Conservation (phyloP, 2,797 vertebrate genomes). For the Bovichtus diacanthus region DNA sequence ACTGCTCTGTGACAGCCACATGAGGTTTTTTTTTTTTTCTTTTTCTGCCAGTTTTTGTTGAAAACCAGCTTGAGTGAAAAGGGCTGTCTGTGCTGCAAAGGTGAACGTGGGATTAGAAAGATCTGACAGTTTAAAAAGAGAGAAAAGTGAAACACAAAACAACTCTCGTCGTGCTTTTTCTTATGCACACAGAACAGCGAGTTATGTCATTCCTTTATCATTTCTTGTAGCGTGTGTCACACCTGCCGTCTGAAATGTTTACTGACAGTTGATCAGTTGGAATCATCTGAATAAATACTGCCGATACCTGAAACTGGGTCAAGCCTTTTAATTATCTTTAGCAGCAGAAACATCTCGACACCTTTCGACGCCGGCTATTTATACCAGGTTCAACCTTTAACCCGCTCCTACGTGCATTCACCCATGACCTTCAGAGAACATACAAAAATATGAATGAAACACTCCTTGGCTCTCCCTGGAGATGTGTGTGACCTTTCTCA, state of each 20-base stretch:
- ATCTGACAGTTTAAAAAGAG: slow-evolving; percentile 3
- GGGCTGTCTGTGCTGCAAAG: slow-evolving; percentile 14
- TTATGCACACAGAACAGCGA: neutral
- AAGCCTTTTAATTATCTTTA: slow-evolving; percentile 19
- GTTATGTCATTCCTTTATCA: neutral
- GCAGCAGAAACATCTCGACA: slow-evolving; percentile 2
- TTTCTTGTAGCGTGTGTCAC: neutral
- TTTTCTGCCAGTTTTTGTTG: neutral
- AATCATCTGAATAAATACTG: neutral
- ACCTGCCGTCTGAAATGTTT: neutral
- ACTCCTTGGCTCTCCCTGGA: slow-evolving; percentile 44
- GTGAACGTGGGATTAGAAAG: slow-evolving; percentile 7
- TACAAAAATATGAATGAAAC: slow-evolving; percentile 58
- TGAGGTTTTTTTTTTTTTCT: slow-evolving; percentile 1
- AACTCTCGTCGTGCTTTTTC: neutral
- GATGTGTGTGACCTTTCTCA: slow-evolving; percentile 58
- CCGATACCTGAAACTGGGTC: slow-evolving; percentile 1
- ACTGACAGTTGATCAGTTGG: neutral
- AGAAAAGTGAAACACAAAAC: slow-evolving; percentile 2
- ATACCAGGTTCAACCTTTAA: slow-evolving; percentile 58
- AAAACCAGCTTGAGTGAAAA: slow-evolving; percentile 31
- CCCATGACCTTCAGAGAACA: slow-evolving; percentile 57
- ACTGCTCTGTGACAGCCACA: slow-evolving; percentile 50
- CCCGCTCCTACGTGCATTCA: slow-evolving; percentile 35
- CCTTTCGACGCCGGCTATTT: slow-evolving; percentile 40